Evolutionary conservation across 2,113 vertebrate species (phyloP).

Genomic region (Alethe diademata): DNA sequence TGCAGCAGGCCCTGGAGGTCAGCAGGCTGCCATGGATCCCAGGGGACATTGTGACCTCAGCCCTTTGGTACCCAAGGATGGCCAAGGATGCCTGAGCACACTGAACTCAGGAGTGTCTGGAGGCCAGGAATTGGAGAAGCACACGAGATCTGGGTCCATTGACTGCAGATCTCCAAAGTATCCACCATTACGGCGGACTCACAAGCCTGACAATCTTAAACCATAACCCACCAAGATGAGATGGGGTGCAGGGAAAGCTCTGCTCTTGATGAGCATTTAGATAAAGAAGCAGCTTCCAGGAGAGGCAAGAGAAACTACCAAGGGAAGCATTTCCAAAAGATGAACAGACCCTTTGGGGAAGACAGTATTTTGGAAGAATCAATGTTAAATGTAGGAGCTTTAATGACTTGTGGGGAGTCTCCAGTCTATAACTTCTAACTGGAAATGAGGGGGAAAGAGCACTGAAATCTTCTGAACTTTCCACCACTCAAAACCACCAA

Average conservation of each 20-base stretch:
- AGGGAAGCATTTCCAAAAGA: constrained; percentile 17
- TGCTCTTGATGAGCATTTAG: background rate
- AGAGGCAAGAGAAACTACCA: background rate
- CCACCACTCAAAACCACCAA: background rate
- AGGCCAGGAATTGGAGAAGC: background rate
- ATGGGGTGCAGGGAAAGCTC: background rate
- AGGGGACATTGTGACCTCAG: fast-evolving
- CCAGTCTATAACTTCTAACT: background rate
- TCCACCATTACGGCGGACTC: background rate
- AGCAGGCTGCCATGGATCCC: background rate
- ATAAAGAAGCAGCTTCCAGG: background rate
- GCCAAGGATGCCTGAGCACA: fast-evolving
- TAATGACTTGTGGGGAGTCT: constrained; percentile 4
- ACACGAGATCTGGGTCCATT: background rate
- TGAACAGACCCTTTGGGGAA: background rate
- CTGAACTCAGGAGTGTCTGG: background rate
- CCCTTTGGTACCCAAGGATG: background rate
- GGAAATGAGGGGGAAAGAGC: background rate
- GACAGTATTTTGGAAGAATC: background rate
- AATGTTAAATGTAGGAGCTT: background rate
- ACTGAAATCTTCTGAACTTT: background rate
- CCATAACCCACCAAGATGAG: background rate
- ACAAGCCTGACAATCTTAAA: background rate
- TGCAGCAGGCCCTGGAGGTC: background rate
- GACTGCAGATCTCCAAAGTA: background rate